A percentile compares a stretch with the other conserved stretches of the same genome.
phyloP scores from a whole-genome alignment of 1,140 invertebrate genomes.

The Coelopa frigida region DNA sequence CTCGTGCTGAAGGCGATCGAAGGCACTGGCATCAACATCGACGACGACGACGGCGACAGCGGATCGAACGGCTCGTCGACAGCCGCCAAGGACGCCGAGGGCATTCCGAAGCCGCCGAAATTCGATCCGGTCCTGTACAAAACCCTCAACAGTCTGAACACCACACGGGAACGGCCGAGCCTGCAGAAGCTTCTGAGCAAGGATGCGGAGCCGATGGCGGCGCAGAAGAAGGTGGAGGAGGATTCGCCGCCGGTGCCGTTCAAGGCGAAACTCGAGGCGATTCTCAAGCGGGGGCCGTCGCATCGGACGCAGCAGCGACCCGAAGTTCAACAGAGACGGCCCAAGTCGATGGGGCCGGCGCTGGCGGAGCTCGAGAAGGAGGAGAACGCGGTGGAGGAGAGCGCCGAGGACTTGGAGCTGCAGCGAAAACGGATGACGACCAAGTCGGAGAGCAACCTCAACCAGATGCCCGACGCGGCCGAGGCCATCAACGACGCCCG shows the following conservation, averaged over 20 bases:
- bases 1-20: conserved; percentile 33
- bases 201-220: not conserved
- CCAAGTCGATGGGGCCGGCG: conserved; percentile 18
- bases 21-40: conserved; percentile 1
- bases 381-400: conserved; percentile 4
- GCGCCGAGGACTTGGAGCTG: not conserved
- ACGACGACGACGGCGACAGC: not conserved
- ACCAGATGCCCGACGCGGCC: not conserved
- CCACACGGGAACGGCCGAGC: conserved; percentile 36
- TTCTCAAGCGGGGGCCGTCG: conserved; percentile 38
- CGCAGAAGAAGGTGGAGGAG: conserved; percentile 3
- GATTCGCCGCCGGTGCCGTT: conserved; percentile 25
- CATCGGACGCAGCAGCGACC: conserved; percentile 34
- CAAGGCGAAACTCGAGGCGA: conserved; percentile 41
- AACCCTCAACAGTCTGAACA: conserved; percentile 39
- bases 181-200: conserved; percentile 19
- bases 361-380: conserved; percentile 22
- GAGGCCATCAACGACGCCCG: conserved; percentile 1
- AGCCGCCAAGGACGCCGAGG: not conserved
- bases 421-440: conserved; percentile 16
- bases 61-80: not conserved
- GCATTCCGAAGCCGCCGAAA: conserved; percentile 38
- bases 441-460: conserved; percentile 15
- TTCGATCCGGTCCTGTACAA: conserved; percentile 42
- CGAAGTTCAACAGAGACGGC: conserved; percentile 21